phyloP scores from a whole-genome alignment of 2,888 invertebrate genomes.

The Scaptomyza caliginosa region DNA sequence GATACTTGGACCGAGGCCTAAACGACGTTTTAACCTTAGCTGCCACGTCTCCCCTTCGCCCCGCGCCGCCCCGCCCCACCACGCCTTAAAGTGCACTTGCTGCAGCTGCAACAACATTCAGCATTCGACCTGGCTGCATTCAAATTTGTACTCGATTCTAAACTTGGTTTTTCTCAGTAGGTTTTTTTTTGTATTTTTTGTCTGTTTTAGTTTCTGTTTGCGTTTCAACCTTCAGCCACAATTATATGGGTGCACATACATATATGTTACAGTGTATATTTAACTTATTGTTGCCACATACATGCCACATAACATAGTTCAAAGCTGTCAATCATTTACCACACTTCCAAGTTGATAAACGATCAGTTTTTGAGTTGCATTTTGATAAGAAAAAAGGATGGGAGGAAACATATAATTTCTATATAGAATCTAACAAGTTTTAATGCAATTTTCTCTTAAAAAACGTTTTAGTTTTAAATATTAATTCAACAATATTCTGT shows the following conservation, averaged over 20 bases:
- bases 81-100: background rate
- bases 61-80: background rate
- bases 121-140: constrained; percentile 28
- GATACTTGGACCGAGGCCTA: constrained; percentile 55
- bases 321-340: constrained; percentile 22
- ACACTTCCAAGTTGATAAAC: too few relatives aligned
- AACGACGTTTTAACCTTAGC: constrained; percentile 46
- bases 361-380: too few relatives aligned
- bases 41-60: background rate
- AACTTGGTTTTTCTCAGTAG: constrained; percentile 36
- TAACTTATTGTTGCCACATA: constrained; percentile 41
- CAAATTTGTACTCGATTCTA: constrained; percentile 46
- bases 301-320: background rate
- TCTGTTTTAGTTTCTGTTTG: constrained; percentile 4
- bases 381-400: too few relatives aligned
- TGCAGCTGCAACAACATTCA: constrained; percentile 37
- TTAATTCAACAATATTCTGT: too few relatives aligned
- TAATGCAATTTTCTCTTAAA: too few relatives aligned
- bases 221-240: constrained; percentile 42
- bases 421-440: too few relatives aligned
- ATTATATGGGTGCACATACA: constrained; percentile 29
- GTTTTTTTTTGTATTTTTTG: constrained; percentile 6
- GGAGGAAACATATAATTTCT: too few relatives aligned
- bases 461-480: too few relatives aligned
- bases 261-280: constrained; percentile 16